Evolutionary conservation across 2,888 invertebrate genomes (phyloP).

Genomic region (Brachyopa scutellaris): DNA sequence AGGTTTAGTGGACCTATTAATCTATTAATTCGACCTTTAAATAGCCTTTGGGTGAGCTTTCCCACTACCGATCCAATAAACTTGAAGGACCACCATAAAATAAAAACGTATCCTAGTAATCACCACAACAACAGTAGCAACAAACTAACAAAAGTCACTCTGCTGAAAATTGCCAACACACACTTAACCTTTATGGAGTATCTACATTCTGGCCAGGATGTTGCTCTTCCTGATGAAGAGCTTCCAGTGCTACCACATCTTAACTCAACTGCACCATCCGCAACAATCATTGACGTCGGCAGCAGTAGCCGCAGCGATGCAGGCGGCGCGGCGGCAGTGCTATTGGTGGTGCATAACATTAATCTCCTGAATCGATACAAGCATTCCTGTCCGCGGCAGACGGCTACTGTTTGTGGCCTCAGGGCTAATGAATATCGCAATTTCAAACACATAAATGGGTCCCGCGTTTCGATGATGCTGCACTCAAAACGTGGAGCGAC

Average conservation of each 20-base stretch:
- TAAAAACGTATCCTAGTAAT: constrained; percentile 29
- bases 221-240: constrained; percentile 67
- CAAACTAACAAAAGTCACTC: too few relatives aligned
- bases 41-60: too few relatives aligned
- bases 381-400: constrained; percentile 71
- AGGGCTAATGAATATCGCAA: constrained; percentile 73
- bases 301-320: background rate
- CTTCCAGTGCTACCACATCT: constrained; percentile 42
- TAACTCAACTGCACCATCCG: constrained; percentile 42
- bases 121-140: constrained; percentile 47
- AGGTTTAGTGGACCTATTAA: too few relatives aligned
- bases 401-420: constrained; percentile 72
- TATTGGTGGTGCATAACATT: constrained; percentile 72
- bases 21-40: too few relatives aligned
- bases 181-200: constrained; percentile 1
- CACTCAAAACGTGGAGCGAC: constrained; percentile 9
- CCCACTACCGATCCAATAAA: too few relatives aligned
- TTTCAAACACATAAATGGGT: constrained; percentile 71
- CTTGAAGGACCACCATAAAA: too few relatives aligned
- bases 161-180: constrained; percentile 29
- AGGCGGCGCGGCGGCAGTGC: constrained; percentile 28
- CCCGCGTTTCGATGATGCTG: constrained; percentile 39
- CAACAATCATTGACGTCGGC: background rate
- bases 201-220: constrained; percentile 61
- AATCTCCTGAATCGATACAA: constrained; percentile 72